Base-by-base conservation (phyloP, 2,797 vertebrate genomes). In the Hydrocynus forskahlii region DNA sequence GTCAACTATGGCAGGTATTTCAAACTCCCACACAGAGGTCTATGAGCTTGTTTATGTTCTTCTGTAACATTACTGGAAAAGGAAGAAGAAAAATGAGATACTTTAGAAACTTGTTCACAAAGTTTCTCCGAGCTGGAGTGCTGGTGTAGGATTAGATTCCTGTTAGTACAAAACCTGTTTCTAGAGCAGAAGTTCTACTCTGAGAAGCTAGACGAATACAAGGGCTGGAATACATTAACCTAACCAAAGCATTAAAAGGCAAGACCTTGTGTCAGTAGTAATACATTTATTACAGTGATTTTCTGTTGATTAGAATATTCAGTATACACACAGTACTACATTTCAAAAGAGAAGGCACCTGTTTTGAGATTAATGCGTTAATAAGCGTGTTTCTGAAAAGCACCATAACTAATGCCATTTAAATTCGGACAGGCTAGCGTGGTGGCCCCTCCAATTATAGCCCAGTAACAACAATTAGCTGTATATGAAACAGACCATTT, bases 1-100 rank as follows among this genome's bases (percentile, higher is more conserved):
- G 76, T 81, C 60, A 2, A 83, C 75, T 72, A 83, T 77, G 69
- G 64, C 80, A 82, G 78, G 67, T 81, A 85, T 68, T 64, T 81
- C 9, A 76, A 70, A 59, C 67, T 52, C 57, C 45, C 25, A 67
- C 52, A 69, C 59, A 55, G 29, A 10, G 16, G 63, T 78, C 54
- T 63, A 21, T 35, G 0, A 10, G 48, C 23, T 72, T 81, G 45
- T 78, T 69, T 82, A 62, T 77, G 59, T 66, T 63, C 9, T 6
- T 68, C 29, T 60, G 3, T 25, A 52, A 55, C 21, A 13, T 13
- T 76, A 48, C 50, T 67, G 14, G 7, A 76, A 3, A 14, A 16
- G 14, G 23, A 62, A 62, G 10, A 57, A 8, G 7, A 21, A 7
- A 21, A 7, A 57, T 57, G 0, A 57, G 48, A 13, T 25, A 43